These are phyloP conservation scores for Hypomesus transpacificus DNA, from an alignment of 2,113 vertebrate genomes.

Conservation along the genomic window DNA sequence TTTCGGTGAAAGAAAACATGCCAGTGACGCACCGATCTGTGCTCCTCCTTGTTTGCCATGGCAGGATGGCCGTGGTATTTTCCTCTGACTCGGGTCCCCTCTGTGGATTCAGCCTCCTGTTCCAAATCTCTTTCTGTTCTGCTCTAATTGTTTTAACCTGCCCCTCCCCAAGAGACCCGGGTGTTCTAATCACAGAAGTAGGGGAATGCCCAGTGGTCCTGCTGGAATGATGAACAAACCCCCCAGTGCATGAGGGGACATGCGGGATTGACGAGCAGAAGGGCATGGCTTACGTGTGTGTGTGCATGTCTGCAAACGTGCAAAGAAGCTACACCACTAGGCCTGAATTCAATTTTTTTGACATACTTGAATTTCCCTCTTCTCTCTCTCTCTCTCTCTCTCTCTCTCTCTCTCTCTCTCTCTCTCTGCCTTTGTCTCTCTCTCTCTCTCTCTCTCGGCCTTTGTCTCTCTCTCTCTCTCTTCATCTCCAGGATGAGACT, in stretches of 20 bases:
- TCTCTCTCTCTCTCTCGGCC: not conserved
- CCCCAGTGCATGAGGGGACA: conserved; percentile 51
- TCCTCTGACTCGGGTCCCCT: conserved; percentile 31
- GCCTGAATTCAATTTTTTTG: too few species aligned
- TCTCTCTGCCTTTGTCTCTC: not conserved
- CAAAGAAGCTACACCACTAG: too few species aligned
- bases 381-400: not conserved
- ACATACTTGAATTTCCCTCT: not conserved
- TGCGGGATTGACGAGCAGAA: conserved; percentile 35
- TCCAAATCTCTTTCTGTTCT: conserved; percentile 59
- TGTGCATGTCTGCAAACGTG: conserved; percentile 4
- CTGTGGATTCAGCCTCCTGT: conserved; percentile 43
- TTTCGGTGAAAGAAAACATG: too few species aligned
- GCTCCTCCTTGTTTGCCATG: too few species aligned
- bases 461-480: conserved; percentile 2
- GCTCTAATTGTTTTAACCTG: conserved; percentile 66
- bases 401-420: conserved; percentile 2
- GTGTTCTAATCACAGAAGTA: not conserved
- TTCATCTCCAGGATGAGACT: conserved; percentile 83
- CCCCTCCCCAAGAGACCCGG: conserved; percentile 33
- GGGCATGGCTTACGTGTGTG: conserved; percentile 16
- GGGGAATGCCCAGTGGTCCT: conserved; percentile 26
- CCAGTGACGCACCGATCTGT: too few species aligned
- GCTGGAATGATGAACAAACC: conserved; percentile 54
- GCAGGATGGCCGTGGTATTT: conserved; percentile 26